Percentiles rank a stretch among this genome's conserved stretches.
Evolutionary conservation across 2,113 vertebrate genomes (phyloP).

Genomic region (Tiliqua scincoides): DNA sequence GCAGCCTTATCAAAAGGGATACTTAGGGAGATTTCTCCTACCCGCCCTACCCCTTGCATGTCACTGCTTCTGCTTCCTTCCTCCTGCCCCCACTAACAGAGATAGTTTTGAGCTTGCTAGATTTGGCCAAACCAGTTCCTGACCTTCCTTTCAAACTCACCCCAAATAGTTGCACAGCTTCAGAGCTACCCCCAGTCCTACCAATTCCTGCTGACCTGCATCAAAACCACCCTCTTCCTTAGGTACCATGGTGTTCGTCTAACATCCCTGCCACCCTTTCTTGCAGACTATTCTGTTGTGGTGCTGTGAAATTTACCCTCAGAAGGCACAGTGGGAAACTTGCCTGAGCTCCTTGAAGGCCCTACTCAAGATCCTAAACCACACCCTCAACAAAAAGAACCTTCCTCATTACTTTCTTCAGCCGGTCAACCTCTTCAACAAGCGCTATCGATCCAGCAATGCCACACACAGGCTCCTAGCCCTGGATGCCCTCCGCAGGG

Average conservation of each 20-base stretch:
- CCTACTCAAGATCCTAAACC: neutral
- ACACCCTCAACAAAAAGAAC: neutral
- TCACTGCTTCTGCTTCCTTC: neutral
- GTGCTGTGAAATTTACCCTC: constrained; percentile 3
- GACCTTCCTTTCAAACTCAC: neutral
- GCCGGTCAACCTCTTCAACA: neutral
- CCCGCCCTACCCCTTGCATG: no score
- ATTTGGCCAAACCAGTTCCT: neutral
- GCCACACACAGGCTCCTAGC: neutral
- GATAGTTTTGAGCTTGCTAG: neutral
- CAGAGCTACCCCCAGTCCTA: neutral
- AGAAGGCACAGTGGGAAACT: neutral
- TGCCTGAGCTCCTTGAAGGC: neutral
- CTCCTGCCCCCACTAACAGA: no score
- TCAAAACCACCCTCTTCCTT: neutral
- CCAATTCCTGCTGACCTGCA: neutral
- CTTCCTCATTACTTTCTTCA: constrained; percentile 18
- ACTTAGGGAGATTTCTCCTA: neutral
- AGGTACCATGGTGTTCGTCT: no score
- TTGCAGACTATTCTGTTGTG: constrained; percentile 17
- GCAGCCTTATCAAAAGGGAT: neutral
- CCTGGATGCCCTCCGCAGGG: neutral
- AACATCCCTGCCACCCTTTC: neutral
- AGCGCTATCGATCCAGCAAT: neutral
- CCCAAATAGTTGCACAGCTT: neutral